Evolutionary conservation across 2,888 invertebrate genomes (phyloP).

Genomic region (Thumatha senex): DNA sequence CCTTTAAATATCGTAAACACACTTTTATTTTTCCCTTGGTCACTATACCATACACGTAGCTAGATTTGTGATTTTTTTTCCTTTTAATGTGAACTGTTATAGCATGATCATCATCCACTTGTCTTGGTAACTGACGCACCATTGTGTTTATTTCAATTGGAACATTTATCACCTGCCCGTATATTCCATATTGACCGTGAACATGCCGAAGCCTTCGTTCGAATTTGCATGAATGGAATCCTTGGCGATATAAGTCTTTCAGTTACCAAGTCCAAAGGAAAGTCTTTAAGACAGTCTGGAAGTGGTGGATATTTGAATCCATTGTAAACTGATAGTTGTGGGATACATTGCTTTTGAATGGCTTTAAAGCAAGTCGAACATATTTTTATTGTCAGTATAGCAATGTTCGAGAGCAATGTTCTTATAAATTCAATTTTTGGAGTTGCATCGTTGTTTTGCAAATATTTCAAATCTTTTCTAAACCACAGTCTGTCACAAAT

Average conservation of each 20-base stretch:
- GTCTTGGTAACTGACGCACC: conserved; percentile 35
- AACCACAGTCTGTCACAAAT: too few relatives aligned
- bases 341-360: conserved; percentile 3
- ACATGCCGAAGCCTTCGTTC: conserved; percentile 38
- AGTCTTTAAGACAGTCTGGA: conserved; percentile 25
- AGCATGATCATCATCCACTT: conserved; percentile 28
- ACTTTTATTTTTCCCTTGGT: conserved; percentile 28
- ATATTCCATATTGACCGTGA: conserved; percentile 35
- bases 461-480: too few relatives aligned
- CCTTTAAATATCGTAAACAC: conserved; percentile 33
- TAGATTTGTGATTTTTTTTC: conserved; percentile 29
- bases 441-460: too few relatives aligned
- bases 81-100: conserved; percentile 32
- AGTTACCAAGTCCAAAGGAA: conserved; percentile 1
- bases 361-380: too few relatives aligned
- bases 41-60: conserved; percentile 26
- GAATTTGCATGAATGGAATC: too few relatives aligned
- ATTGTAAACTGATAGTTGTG: conserved; percentile 31
- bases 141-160: conserved; percentile 38
- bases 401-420: too few relatives aligned
- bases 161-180: conserved; percentile 43
- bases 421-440: too few relatives aligned
- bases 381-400: too few relatives aligned
- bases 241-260: conserved; percentile 39
- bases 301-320: conserved; percentile 39